Base-by-base conservation (phyloP, 2,113 vertebrate species). In the Dasyurus viverrinus region DNA sequence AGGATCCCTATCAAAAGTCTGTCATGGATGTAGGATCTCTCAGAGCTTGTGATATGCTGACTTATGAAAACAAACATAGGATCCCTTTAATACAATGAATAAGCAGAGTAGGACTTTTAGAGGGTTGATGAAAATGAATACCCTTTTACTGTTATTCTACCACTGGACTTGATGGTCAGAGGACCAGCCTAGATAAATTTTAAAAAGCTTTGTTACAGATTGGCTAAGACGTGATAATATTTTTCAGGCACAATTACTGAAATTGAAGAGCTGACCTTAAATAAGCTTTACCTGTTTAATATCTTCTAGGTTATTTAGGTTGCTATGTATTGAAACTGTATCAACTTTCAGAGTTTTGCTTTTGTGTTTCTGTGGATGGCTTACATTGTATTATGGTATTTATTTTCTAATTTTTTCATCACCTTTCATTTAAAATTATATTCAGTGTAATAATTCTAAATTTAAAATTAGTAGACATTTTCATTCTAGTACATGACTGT, bases 391-490 rank as follows among this genome's bases (percentile, higher is more conserved):
- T 76, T 91, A 60, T 16, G 42, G 25, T 53, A 26, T 54, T 84
- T 89, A 76, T 89, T 54, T 92, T 84, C 54, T 93, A 7, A 89
- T 19, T 94, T 47, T 93, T 91, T 93, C 48, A 25, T 95, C 46
- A 50, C 53, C 52, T 95, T 57, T 91, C 42, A 76, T 60, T 96
- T 91, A 95, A 30, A 96, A 54, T 92, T 25, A 68, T 93, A 25
- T 94, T 96, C 92, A 93, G 53, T 54, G 47, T 50, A 84, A 92
- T 94, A 25, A 60, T n/a, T 96, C 16, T 12, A n/a, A 92, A 91
- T 91, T 91, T 93, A 93, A 95, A 92, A 89, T 42, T 91, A 6
- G 8, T 42, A 90, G 23, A 95, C 94, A 22, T 54, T 97, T 84
- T 90, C 91, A 27, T 76, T 48, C 89, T 89, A 89, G 8, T 11